Evolutionary conservation across 1,140 invertebrate species (phyloP), one percentile per base, ranked within the genome.

Genomic region (Drosophila tani): DNA sequence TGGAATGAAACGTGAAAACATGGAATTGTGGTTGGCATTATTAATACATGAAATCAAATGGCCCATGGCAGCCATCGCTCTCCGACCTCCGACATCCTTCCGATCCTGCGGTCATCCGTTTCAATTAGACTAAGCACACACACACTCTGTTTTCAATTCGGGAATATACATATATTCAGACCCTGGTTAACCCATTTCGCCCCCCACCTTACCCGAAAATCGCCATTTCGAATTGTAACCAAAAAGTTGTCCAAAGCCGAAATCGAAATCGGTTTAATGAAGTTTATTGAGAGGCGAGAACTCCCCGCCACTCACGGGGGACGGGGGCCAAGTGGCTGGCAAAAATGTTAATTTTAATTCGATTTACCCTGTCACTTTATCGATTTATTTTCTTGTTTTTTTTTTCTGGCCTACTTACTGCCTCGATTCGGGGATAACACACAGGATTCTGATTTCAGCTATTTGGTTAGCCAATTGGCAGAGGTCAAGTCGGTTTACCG

Each of bases 1-100:
- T 71, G 76, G 76, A 79, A 79, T 73, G 75, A 79, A 79, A 79
- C 68, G 75, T 79, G 21, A 79, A 79, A 73, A 79, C 60, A 79
- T 60, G 62, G 62, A 62, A 74, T 79, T 79, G 77, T 66, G 77
- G 77, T 57, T 53, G 68, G 53, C 76, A 79, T 79, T 79, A 79
- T 79, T 79, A 79, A 79, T 73, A 65, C 67, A 79, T 53, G 56
- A 46, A 73, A 62, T 66, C 51, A 79, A 62, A 70, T 73, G 74
- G 63, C 56, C 74, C 38, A 59, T 65, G 15, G 15, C 46, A 38
- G 27, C n/a, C 19, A 59, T 17, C 29, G 24, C 68, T 35, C 35
- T 41, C 38, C 11, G 5, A 4, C 12, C 32, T 35, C 45, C 32
- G 32, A 35, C 32, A 35, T 27, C 15, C 17, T n/a, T 46, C 63